Percentiles rank a stretch among this genome's conserved stretches.
Conservation (phyloP, 1,140 invertebrate species). For the Fopius arisanus region DNA sequence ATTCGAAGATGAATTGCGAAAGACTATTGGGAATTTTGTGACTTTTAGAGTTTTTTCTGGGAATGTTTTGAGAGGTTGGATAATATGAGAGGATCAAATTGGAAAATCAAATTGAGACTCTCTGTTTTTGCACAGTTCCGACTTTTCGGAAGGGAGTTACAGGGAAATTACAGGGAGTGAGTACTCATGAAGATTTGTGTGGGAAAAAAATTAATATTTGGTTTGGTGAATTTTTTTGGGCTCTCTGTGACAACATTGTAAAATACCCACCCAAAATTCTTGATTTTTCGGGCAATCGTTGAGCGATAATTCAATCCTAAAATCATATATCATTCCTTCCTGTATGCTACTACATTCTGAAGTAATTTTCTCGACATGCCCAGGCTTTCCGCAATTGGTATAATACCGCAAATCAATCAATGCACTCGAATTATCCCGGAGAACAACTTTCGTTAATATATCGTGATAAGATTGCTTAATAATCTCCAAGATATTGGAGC, state of each 20-base stretch:
- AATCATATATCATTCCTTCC: conserved; percentile 43
- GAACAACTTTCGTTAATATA: conserved; percentile 41
- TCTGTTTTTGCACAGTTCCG: no score
- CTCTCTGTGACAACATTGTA: neutral
- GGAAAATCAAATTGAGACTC: no score
- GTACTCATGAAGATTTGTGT: no score
- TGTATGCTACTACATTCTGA: conserved; percentile 40
- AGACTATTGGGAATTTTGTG: no score
- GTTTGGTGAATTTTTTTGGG: no score
- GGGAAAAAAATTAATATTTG: no score
- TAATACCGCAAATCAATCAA: conserved; percentile 39
- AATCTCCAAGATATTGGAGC: conserved; percentile 50
- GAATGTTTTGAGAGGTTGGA: no score
- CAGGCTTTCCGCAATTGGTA: conserved; percentile 37
- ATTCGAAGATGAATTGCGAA: no score
- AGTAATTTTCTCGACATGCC: conserved; percentile 10
- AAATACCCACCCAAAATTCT: conserved; percentile 39
- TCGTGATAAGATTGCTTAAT: conserved; percentile 45
- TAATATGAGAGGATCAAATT: no score
- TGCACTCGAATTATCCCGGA: conserved; percentile 43
- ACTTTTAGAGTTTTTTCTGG: no score
- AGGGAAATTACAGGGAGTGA: no score
- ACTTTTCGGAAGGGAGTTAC: no score
- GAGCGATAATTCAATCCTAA: conserved; percentile 38
- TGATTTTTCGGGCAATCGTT: conserved; percentile 43